Evolutionary conservation across 2,797 vertebrate genomes (phyloP), one percentile per base, ranked within the genome.

Genomic region (Thaleichthys pacificus): DNA sequence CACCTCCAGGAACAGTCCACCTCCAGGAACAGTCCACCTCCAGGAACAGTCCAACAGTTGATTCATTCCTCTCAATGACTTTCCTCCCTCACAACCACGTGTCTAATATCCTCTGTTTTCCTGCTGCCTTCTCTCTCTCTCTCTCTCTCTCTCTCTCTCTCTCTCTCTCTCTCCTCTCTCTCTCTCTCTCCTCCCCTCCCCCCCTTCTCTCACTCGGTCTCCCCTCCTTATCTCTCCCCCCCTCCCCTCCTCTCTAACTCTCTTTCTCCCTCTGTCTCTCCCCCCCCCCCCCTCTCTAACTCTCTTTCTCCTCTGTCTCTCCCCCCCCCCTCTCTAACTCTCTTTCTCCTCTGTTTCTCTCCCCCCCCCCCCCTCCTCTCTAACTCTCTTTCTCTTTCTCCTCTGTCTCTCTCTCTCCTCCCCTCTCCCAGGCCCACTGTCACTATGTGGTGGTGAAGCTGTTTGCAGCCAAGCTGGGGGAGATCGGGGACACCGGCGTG

Each of bases 371-470:
- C 22, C 19, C 22, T 11, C 32, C 4, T 22, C 15, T 22, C 22
- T 47, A 4, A 22, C 30, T 22, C 17, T 51, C 4, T 11, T 12
- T 32, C n/a, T 38, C 17, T n/a, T 63, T 35, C 62, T 8, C 62
- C n/a, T 19, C 3, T 19, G 5, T 47, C 9, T 63, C 21, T 62
- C 51, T 21, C 17, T 56, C 76, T 24, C 61, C 51, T 17, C 17
- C 51, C 76, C 26, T 61, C 3, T 8, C 61, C n/a, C 72, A 99
- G 98, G 96, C 97, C 5, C 98, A 99, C 84, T 98, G 97, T 87
- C 97, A 99, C 90, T 99, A 96, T 5, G 95, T 99, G 79, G 86
- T 95, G 3, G 96, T 97, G 81, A 98, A 97, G 88, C 90, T 98
- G 49, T 99, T 99, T 69, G 80, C 92, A 63, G 94, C 94, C 24